A percentile compares a stretch with the other conserved stretches of the same genome.
phyloP scores from a whole-genome alignment of 2,113 vertebrate genomes.

The Sinocyclocheilus grahami region DNA sequence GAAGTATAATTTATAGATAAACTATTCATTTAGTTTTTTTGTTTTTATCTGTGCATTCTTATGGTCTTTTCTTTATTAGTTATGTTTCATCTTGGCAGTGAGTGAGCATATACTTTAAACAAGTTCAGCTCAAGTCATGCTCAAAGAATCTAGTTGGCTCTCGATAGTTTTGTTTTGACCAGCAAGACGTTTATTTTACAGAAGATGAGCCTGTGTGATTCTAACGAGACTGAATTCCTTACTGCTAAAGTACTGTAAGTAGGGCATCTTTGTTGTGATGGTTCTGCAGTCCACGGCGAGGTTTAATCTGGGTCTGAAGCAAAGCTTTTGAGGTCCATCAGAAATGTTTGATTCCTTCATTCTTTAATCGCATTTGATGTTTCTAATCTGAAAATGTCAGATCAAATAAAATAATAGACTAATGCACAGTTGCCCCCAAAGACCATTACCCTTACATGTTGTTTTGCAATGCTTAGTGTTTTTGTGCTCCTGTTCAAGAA shows the following conservation, averaged over 20 bases:
- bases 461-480: background rate
- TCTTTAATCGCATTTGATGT: slow-evolving; percentile 22
- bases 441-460: slow-evolving; percentile 1
- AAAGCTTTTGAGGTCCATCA: background rate
- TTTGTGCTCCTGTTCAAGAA: background rate
- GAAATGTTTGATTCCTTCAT: background rate
- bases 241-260: slow-evolving; percentile 24
- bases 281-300: background rate
- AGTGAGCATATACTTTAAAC: background rate
- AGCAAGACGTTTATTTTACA: slow-evolving; percentile 31
- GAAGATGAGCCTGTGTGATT: slow-evolving; percentile 11
- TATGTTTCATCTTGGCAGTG: background rate
- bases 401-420: slow-evolving; percentile 6
- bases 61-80: background rate
- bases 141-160: background rate
- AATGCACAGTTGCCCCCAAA: slow-evolving; percentile 12
- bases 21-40: background rate
- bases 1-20: background rate
- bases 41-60: background rate
- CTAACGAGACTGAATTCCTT: slow-evolving; percentile 12
- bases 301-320: slow-evolving; percentile 5
- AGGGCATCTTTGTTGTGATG: slow-evolving; percentile 33
- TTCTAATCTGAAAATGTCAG: slow-evolving; percentile 37
- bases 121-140: background rate
- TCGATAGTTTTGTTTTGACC: slow-evolving; percentile 30